Evolutionary conservation across 2,888 invertebrate species (phyloP), one percentile per base, ranked within the genome.

Genomic region (Crematogaster levior): DNA sequence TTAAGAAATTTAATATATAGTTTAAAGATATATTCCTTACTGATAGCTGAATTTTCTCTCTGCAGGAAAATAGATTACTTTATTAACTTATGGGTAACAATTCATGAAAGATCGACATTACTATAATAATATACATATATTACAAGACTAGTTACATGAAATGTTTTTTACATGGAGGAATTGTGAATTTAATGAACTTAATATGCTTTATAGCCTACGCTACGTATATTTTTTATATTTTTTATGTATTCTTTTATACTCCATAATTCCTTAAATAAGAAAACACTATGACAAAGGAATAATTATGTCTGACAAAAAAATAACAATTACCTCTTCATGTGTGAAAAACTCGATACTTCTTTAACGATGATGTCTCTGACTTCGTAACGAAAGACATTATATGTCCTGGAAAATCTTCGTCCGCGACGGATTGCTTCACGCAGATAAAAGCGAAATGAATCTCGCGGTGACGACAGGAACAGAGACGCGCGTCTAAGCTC

Each of bases 391-490:
- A 80, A 80, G 75, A 65, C 73, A 61, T 85, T 84, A 63, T 81
- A 61, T 66, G 18, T 66, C 51, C 43, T 18, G 56, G 43, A 74
- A 81, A 81, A 81, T 77, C 43, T 84, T 85, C 58, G 61, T 72
- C 53, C 63, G 63, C 63, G 63, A 51, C 43, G 74, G 72, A 80
- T 83, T 58, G 66, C 40, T 48, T n/a, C n/a, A n/a, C 51, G 70
- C 70, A 43, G 40, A 80, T 85, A 84, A 82, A 82, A 82, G 75
- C n/a, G n/a, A n/a, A 53, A 37, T 40, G 27, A 48, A 74, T 73
- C 58, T 73, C 51, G 37, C 18, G 6, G 21, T 27, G 27, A 40
- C 43, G 51, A 30, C 30, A 9, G 24, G 9, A 12, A 9, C 40
- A 18, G 27, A 46, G 48, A 66, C 27, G 66, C 51, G 27, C 43